A percentile compares a stretch with the other conserved stretches of the same genome.
phyloP scores from a whole-genome alignment of 2,888 invertebrate species.

The Catocala fraxini region DNA sequence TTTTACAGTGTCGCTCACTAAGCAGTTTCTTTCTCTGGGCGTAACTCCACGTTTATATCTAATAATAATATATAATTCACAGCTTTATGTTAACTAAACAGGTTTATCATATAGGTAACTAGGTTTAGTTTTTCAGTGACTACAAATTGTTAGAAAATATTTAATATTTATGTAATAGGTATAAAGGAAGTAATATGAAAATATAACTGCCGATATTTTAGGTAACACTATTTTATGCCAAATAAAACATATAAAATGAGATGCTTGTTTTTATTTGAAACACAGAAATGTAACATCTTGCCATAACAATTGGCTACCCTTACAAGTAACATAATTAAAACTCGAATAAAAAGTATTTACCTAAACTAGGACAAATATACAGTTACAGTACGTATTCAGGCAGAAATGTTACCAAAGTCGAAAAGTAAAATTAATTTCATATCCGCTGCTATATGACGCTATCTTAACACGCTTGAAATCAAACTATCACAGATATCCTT shows the following conservation, averaged over 20 bases:
- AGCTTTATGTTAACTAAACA: not conserved
- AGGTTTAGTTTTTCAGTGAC: constrained; percentile 1
- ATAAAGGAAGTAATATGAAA: constrained; percentile 16
- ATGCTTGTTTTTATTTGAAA: constrained; percentile 18
- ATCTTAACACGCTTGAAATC: constrained; percentile 1
- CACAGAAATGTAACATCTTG: constrained; percentile 7
- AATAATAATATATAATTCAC: no score
- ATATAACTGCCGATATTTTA: constrained; percentile 24
- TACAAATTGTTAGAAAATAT: constrained; percentile 6
- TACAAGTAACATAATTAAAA: constrained; percentile 4
- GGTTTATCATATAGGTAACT: constrained; percentile 13
- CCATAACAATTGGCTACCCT: constrained; percentile 6
- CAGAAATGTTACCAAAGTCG: constrained; percentile 9
- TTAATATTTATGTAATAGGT: constrained; percentile 15
- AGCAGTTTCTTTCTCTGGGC: no score
- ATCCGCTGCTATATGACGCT: no score
- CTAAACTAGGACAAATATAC: not conserved
- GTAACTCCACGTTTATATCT: no score
- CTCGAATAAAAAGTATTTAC: not conserved
- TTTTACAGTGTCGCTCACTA: no score
- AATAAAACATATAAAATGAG: constrained; percentile 15
- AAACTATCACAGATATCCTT: constrained; percentile 41
- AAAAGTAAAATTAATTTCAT: not conserved
- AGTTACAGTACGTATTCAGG: constrained; percentile 10
- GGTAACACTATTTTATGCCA: constrained; percentile 25